phyloP scores from a whole-genome alignment of 2,113 vertebrate genomes.

The Dipodomys stephensi region DNA sequence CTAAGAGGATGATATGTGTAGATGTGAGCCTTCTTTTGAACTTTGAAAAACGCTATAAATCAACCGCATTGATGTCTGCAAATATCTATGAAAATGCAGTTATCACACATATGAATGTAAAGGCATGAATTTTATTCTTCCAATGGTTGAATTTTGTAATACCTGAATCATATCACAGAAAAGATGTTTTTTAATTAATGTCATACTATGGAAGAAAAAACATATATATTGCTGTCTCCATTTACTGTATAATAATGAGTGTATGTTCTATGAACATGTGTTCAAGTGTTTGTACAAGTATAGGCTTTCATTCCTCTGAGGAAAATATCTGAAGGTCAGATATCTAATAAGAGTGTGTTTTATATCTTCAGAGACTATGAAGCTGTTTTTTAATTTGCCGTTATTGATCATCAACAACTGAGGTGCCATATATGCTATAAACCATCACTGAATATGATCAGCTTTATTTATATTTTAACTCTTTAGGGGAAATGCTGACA shows the following conservation, averaged over 20 bases:
- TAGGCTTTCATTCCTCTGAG: background rate
- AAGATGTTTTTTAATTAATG: background rate
- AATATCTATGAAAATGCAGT: background rate
- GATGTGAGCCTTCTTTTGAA: background rate
- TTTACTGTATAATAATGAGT: too few species aligned
- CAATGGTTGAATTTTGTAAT: background rate
- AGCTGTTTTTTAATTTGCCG: background rate
- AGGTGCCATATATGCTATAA: background rate
- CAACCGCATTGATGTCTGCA: too few species aligned
- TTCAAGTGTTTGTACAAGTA: background rate
- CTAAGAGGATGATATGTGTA: background rate
- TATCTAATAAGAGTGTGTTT: background rate
- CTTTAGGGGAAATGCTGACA: background rate
- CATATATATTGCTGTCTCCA: background rate
- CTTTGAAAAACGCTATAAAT: background rate
- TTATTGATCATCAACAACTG: background rate
- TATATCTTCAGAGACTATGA: background rate
- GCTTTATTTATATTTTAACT: background rate
- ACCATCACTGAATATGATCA: background rate
- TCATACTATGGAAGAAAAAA: background rate
- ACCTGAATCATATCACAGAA: background rate
- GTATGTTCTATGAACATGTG: background rate
- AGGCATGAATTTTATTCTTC: background rate
- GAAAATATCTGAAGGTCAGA: background rate
- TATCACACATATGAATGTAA: background rate